Evolutionary conservation across 2,113 vertebrate genomes (phyloP).

Genomic region (Gallinago paraguaiae): DNA sequence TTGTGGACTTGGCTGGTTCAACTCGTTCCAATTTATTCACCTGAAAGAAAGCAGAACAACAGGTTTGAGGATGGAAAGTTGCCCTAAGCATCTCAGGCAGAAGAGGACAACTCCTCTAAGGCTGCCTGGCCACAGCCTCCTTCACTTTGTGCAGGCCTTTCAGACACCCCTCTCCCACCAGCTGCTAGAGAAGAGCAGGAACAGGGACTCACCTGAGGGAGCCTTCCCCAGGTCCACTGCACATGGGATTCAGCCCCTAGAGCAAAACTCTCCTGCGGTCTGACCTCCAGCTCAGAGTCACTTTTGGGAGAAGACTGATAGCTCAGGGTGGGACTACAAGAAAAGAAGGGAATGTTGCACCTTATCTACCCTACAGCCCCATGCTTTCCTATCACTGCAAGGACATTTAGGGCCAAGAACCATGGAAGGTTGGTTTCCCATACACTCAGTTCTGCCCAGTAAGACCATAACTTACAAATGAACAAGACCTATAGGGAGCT

Average conservation of each 20-base stretch:
- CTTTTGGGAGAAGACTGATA: slow-evolving; percentile 81
- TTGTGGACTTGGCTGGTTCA: background rate
- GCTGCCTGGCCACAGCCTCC: background rate
- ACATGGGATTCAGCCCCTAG: slow-evolving; percentile 75
- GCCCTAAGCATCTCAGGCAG: background rate
- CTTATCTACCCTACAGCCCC: background rate
- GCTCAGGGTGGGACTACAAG: slow-evolving; percentile 63
- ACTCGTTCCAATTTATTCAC: slow-evolving; percentile 50
- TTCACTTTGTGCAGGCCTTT: background rate
- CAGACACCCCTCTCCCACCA: background rate
- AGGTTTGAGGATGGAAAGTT: background rate
- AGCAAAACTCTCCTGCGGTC: slow-evolving; percentile 62
- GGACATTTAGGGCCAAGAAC: background rate
- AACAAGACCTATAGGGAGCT: background rate
- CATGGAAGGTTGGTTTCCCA: background rate
- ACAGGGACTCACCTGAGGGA: slow-evolving; percentile 81
- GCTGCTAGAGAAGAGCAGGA: background rate
- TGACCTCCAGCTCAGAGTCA: slow-evolving; percentile 91
- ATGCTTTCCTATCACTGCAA: background rate
- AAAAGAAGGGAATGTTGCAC: background rate
- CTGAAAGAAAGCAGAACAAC: slow-evolving; percentile 34
- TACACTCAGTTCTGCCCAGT: background rate
- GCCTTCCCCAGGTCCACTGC: slow-evolving; percentile 92
- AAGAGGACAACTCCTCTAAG: background rate
- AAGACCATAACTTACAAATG: background rate